phyloP scores from a whole-genome alignment of 2,797 vertebrate genomes.

The Meda fulgida region DNA sequence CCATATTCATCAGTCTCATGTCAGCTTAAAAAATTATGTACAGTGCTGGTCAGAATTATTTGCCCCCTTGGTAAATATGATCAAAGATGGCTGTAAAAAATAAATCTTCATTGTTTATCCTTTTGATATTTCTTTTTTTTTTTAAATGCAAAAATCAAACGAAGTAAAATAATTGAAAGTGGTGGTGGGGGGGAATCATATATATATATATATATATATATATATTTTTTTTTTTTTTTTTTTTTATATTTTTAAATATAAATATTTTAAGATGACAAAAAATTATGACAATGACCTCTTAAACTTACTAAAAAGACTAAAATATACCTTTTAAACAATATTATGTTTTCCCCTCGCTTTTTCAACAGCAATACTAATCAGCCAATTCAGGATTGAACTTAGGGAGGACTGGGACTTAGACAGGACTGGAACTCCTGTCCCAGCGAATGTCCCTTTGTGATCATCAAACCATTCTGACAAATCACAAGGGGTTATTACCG shows the following conservation, averaged over 20 bases:
- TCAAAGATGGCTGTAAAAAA: no score
- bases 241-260: background rate
- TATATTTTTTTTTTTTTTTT: no score
- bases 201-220: no score
- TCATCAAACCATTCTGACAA: conserved; percentile 1
- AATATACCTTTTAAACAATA: background rate
- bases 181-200: no score
- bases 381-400: background rate
- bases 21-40: background rate
- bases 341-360: background rate
- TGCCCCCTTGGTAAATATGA: no score
- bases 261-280: background rate
- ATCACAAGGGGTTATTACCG: conserved; percentile 35
- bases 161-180: no score
- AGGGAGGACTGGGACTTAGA: no score
- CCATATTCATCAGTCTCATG: background rate
- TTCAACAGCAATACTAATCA: background rate
- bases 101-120: no score
- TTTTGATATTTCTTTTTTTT: no score
- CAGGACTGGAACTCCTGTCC: conserved; percentile 10
- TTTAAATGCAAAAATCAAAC: no score
- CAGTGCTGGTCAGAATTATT: no score
- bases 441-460: background rate
- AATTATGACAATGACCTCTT: background rate
- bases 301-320: background rate